phyloP scores from a whole-genome alignment of 2,797 vertebrate genomes.

The Pelobates cultripes region DNA sequence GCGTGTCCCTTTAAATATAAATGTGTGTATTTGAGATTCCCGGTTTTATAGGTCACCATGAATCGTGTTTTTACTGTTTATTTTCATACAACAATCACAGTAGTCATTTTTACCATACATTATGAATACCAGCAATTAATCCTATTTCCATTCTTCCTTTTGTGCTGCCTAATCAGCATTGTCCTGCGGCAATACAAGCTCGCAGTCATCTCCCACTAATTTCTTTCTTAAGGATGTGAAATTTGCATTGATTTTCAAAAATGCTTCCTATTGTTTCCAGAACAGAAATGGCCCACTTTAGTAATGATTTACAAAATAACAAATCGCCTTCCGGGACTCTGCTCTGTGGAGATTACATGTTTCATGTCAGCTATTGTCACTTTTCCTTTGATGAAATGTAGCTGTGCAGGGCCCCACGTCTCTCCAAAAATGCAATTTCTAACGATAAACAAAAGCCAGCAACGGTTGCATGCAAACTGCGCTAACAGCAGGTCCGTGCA shows the following conservation, averaged over 20 bases:
- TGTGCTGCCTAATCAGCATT: neutral
- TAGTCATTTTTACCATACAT: neutral
- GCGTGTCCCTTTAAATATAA: too few species aligned
- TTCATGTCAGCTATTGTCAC: neutral
- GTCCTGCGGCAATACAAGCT: neutral
- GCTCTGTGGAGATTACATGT: neutral
- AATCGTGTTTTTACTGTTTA: too few species aligned
- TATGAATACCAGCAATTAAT: neutral
- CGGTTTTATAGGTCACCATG: too few species aligned
- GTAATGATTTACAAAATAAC: neutral
- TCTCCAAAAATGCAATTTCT: neutral
- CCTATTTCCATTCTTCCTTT: neutral
- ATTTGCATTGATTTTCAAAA: neutral
- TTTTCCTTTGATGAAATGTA: constrained; percentile 1
- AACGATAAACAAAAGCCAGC: neutral
- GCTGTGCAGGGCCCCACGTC: neutral
- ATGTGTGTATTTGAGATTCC: too few species aligned
- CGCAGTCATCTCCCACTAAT: neutral
- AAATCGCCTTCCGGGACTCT: constrained; percentile 1
- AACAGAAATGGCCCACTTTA: neutral
- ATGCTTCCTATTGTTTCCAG: neutral
- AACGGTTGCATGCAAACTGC: neutral
- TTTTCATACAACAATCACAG: too few species aligned
- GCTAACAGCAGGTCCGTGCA: neutral
- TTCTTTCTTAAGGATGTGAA: neutral